Evolutionary conservation across 1,140 invertebrate species (phyloP).

Genomic region (Penaeus vannamei): DNA sequence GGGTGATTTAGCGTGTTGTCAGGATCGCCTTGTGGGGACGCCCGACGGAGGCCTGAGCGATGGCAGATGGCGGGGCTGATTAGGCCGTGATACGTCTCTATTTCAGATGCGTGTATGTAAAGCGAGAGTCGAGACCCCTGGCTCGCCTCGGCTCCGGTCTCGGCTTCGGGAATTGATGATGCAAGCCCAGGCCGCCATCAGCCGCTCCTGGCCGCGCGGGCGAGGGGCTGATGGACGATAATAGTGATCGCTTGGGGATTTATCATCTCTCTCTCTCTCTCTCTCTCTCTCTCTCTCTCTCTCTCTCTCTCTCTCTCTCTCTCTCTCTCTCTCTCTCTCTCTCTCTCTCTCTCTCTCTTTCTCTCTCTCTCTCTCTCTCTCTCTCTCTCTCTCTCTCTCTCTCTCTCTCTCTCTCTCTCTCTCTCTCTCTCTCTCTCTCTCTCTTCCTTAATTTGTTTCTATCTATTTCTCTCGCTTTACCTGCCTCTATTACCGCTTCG

Average conservation of each 20-base stretch:
- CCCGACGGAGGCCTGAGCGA: not conserved
- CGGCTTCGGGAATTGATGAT: too few species aligned
- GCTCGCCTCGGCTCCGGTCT: too few species aligned
- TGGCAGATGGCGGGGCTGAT: constrained; percentile 8
- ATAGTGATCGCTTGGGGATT: too few species aligned
- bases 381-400: constrained; percentile 7
- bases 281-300: not conserved
- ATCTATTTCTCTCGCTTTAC: too few species aligned
- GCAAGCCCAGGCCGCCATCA: too few species aligned
- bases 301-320: not conserved
- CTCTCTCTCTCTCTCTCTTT: constrained; percentile 22
- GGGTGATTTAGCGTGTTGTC: constrained; percentile 52
- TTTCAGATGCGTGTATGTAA: not conserved
- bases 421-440: too few species aligned
- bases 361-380: constrained; percentile 23
- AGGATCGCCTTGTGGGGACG: constrained; percentile 16
- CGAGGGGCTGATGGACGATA: too few species aligned
- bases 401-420: not conserved
- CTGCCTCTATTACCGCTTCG: too few species aligned
- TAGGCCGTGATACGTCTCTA: not conserved
- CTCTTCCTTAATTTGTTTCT: too few species aligned
- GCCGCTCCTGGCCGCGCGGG: too few species aligned
- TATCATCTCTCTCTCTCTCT: not conserved
- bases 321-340: not conserved
- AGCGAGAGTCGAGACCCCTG: too few species aligned